phyloP scores from a whole-genome alignment of 2,113 vertebrate species.

The Ariopsis seemanni region DNA sequence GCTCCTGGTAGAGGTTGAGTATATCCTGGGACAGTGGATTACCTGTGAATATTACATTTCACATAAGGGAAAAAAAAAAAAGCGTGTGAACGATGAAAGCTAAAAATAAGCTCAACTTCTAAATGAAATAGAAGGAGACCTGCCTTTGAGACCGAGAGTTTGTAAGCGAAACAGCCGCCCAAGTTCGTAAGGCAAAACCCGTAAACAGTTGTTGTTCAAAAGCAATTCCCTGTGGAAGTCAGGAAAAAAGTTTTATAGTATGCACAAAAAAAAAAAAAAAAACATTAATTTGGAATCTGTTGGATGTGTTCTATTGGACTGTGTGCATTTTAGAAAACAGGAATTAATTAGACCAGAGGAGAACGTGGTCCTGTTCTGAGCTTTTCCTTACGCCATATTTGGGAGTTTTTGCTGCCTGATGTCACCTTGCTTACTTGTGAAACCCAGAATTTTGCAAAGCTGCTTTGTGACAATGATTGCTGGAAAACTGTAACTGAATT shows the following conservation, averaged over 20 bases:
- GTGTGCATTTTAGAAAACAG: neutral
- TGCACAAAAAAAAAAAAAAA: neutral
- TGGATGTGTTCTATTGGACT: neutral
- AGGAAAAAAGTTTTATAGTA: neutral
- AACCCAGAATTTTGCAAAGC: neutral
- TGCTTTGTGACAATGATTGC: neutral
- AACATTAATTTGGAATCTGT: neutral
- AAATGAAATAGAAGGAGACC: conserved; percentile 37
- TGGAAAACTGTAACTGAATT: neutral
- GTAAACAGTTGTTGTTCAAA: conserved; percentile 99
- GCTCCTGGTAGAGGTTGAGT: conserved; percentile 95
- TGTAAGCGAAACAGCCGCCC: conserved; percentile 98
- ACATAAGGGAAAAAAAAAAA: neutral
- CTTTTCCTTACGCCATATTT: neutral
- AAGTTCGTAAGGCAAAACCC: conserved; percentile 99
- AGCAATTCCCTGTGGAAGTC: conserved; percentile 91
- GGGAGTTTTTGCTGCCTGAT: neutral
- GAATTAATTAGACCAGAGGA: neutral
- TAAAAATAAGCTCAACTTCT: neutral
- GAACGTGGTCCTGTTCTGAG: neutral
- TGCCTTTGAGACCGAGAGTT: conserved; percentile 96
- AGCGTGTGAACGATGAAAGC: neutral
- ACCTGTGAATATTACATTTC: conserved; percentile 71
- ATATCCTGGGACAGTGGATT: conserved; percentile 99
- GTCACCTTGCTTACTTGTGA: neutral